These are phyloP conservation scores for Eudasyphora cyanicolor DNA, from an alignment of 2,888 invertebrate species.

Conservation along the genomic window DNA sequence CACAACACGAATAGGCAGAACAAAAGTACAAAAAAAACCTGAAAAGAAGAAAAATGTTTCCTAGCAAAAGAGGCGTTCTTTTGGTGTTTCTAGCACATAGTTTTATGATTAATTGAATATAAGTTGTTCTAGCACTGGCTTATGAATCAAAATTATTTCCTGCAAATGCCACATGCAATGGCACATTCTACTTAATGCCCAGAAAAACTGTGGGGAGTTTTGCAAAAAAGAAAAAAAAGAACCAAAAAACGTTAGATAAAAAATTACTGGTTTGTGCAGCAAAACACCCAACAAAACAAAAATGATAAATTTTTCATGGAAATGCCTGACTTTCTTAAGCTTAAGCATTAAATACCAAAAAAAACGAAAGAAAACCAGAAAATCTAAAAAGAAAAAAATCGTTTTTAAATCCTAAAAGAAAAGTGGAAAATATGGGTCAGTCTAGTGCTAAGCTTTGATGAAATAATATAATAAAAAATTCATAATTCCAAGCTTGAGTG, in stretches of 20 bases:
- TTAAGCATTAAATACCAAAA: too few relatives aligned
- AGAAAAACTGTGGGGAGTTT: neutral
- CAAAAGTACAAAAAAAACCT: too few relatives aligned
- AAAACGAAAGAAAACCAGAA: neutral
- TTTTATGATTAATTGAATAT: constrained; percentile 62
- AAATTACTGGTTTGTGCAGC: neutral
- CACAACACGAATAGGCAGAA: neutral
- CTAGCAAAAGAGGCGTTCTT: too few relatives aligned
- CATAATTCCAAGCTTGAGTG: constrained; percentile 48
- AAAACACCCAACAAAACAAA: constrained; percentile 27
- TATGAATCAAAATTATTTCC: constrained; percentile 35
- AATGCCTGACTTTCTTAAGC: constrained; percentile 22
- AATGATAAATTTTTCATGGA: too few relatives aligned
- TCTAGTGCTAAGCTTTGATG: constrained; percentile 20
- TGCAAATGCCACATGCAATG: constrained; percentile 51
- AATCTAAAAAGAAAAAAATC: constrained; percentile 3
- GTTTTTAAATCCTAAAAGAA: neutral
- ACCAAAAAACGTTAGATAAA: neutral
- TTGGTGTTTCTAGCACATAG: constrained; percentile 28
- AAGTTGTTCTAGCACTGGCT: neutral
- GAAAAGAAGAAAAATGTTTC: neutral
- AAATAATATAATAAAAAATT: constrained; percentile 23
- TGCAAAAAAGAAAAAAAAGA: too few relatives aligned
- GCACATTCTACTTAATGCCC: too few relatives aligned
- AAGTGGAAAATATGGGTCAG: constrained; percentile 61